Conservation (phyloP, 2,888 invertebrate genomes). For the Leucoma salicis region DNA sequence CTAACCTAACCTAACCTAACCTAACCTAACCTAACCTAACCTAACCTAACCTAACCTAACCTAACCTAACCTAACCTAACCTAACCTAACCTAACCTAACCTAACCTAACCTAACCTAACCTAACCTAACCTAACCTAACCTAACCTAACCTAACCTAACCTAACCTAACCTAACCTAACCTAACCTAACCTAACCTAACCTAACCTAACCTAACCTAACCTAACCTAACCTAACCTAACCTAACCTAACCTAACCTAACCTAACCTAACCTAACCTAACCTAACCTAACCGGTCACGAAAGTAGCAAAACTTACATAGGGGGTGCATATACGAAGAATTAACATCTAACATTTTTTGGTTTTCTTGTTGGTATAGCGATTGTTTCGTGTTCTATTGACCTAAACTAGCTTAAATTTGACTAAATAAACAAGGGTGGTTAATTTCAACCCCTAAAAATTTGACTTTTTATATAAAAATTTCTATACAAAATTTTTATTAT, state of each 20-base stretch:
- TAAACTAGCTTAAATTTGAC: too few species aligned
- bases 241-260: slow-evolving; percentile 25
- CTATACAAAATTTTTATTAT: too few species aligned
- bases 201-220: slow-evolving; percentile 20
- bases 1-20: slow-evolving; percentile 25
- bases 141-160: slow-evolving; percentile 29
- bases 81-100: slow-evolving; percentile 14
- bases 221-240: slow-evolving; percentile 15
- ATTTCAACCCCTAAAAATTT: too few species aligned
- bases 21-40: slow-evolving; percentile 15
- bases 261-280: slow-evolving; percentile 27
- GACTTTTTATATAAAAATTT: too few species aligned
- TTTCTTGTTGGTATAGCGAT: too few species aligned
- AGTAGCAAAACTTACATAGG: too few species aligned
- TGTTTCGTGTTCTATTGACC: too few species aligned
- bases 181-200: slow-evolving; percentile 22
- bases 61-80: slow-evolving; percentile 11
- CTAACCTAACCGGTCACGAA: slow-evolving; percentile 30
- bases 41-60: slow-evolving; percentile 26
- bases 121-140: slow-evolving; percentile 24
- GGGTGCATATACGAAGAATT: too few species aligned
- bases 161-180: slow-evolving; percentile 15
- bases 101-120: slow-evolving; percentile 11
- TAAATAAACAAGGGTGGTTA: too few species aligned
- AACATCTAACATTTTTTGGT: too few species aligned